Base-by-base conservation (phyloP, 2,797 vertebrate genomes). In the Ceryle rudis region DNA sequence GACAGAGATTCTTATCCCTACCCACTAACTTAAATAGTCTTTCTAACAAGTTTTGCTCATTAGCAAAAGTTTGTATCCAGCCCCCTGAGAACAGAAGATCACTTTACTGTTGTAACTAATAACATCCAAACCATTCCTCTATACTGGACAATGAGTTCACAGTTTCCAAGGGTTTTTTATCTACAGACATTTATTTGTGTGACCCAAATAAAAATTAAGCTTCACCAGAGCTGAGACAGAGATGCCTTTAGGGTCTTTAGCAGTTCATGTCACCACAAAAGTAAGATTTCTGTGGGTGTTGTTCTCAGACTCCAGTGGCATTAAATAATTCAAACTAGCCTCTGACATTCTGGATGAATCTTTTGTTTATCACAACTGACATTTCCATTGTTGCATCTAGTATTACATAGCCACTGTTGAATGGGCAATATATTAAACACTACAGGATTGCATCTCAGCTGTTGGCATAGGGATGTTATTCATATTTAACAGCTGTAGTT, bases 301-400 rank as follows among this genome's bases (percentile, higher is more conserved):
- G 93, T 95, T 96, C 89, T 91, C 86, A 79, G 89, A 92, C 86
- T 92, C 81, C 83, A 81, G 66, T 64, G 78, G 65, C 62, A 92
- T 88, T 95, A 93, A 96, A 95, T 95, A 96, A 97, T 91, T 96
- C 86, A 94, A 70, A 87, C n/a, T 95, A 92, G 89, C 93, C 86
- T 95, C 94, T 94, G 90, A 95, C 93, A 92, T 83, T 83, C 90
- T 75, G 4, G 95, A 93, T 92, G 86, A 94, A 92, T 93, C 92
- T 93, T 96, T 95, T 96, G 94, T 97, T 96, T 92, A 96, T 96
- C 93, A 87, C 92, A 95, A 94, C 90, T 93, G 95, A 92, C 95
- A 88, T 94, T 94, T 93, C 95, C 89, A 97, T 95, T 97, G 93
- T 94, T 95, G 72, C 57, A 13, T 83, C 84, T 96, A 89, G 75